Evolutionary conservation across 2,888 invertebrate species (phyloP).

Genomic region (Lasioglossum vierecki): DNA sequence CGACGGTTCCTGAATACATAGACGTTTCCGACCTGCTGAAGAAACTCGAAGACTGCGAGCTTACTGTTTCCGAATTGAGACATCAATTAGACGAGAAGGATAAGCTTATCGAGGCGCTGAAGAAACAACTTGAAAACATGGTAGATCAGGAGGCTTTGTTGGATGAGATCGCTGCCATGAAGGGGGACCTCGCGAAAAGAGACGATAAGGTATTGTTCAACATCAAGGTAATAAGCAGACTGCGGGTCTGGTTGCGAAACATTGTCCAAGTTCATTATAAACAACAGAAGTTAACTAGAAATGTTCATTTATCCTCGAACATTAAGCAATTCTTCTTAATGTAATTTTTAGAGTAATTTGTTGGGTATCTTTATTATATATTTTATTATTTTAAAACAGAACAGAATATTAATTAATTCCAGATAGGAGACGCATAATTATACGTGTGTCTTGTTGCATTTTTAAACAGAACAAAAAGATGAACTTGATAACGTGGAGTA

Average conservation of each 20-base stretch:
- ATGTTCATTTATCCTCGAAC: too few species aligned
- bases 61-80: constrained; percentile 59
- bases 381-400: neutral
- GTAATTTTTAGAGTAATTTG: neutral
- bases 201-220: constrained; percentile 70
- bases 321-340: too few species aligned
- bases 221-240: neutral
- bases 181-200: constrained; percentile 68
- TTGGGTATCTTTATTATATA: neutral
- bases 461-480: neutral
- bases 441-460: neutral
- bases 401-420: constrained; percentile 21
- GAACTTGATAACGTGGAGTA: neutral
- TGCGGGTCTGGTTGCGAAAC: neutral
- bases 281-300: too few species aligned
- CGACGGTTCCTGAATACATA: constrained; percentile 51
- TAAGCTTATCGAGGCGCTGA: constrained; percentile 58
- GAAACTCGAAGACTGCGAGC: constrained; percentile 58
- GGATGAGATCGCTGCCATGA: constrained; percentile 66
- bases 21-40: constrained; percentile 47
- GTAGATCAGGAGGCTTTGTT: constrained; percentile 62
- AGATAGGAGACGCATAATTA: constrained; percentile 60
- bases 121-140: constrained; percentile 55
- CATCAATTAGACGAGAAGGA: constrained; percentile 71
- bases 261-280: too few species aligned